Conservation (phyloP, 2,113 vertebrate species). For the Pseudorasbora parva region DNA sequence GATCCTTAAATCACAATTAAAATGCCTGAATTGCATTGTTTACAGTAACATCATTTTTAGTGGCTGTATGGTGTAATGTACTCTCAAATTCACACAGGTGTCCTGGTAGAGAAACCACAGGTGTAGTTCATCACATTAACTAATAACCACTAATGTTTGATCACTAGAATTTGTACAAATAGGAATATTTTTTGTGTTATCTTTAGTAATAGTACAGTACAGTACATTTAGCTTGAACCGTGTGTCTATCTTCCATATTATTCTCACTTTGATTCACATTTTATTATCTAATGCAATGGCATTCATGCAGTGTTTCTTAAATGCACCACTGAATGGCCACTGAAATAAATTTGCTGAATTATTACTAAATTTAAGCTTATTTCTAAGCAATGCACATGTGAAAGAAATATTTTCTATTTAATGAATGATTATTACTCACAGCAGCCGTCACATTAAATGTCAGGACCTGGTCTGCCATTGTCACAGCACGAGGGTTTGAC, state of each 20-base stretch:
- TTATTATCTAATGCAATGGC: no score
- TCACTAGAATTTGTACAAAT: neutral
- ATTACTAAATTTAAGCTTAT: no score
- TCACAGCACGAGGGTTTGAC: slow-evolving; percentile 74
- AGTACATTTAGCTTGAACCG: no score
- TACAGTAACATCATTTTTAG: neutral
- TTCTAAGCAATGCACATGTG: neutral
- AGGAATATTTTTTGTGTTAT: neutral
- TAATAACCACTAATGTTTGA: neutral
- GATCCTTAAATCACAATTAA: neutral
- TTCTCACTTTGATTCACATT: no score
- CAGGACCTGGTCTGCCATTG: slow-evolving; percentile 86
- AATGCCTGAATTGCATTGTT: neutral
- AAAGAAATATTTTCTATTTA: neutral
- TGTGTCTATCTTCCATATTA: no score
- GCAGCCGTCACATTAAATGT: slow-evolving; percentile 78
- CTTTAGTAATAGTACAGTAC: neutral
- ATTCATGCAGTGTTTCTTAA: no score
- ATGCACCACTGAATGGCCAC: neutral
- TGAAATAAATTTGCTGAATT: neutral
- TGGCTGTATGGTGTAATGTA: neutral
- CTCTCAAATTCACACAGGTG: neutral
- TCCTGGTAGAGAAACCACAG: neutral
- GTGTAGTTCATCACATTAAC: neutral
- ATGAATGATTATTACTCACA: slow-evolving; percentile 71